Conservation (phyloP, 1,140 invertebrate species). For the Achatina immaculata region DNA sequence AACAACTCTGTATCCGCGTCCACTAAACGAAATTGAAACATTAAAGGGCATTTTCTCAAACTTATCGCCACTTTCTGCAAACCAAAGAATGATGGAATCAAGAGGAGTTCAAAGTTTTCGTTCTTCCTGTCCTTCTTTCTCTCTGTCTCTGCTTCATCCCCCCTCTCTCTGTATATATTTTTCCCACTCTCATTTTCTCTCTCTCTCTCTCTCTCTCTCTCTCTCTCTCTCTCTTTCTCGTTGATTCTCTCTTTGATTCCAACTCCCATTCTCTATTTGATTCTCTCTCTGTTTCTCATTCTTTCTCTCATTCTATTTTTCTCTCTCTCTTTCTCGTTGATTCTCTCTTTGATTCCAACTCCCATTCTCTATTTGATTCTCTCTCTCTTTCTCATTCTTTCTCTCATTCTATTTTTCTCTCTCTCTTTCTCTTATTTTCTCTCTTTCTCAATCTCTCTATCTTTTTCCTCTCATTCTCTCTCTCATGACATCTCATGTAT, state of each 20-base stretch:
- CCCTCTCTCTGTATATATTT: too few species aligned
- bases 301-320: not conserved
- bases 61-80: too few species aligned
- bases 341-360: not conserved
- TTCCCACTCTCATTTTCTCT: too few species aligned
- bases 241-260: not conserved
- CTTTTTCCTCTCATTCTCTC: constrained; percentile 2
- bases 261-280: not conserved
- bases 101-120: too few species aligned
- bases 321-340: not conserved
- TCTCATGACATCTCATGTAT: not conserved
- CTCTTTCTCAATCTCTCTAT: not conserved
- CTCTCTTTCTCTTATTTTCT: not conserved
- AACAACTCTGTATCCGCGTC: too few species aligned
- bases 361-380: not conserved
- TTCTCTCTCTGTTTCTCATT: not conserved
- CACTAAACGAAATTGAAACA: too few species aligned
- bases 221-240: too few species aligned
- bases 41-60: too few species aligned
- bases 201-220: too few species aligned
- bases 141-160: too few species aligned
- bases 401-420: not conserved
- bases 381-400: not conserved
- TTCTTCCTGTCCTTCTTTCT: too few species aligned
- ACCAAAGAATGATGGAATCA: too few species aligned